Base-by-base conservation (phyloP, 2,797 vertebrate species). In the Notoglanidium macrostoma region DNA sequence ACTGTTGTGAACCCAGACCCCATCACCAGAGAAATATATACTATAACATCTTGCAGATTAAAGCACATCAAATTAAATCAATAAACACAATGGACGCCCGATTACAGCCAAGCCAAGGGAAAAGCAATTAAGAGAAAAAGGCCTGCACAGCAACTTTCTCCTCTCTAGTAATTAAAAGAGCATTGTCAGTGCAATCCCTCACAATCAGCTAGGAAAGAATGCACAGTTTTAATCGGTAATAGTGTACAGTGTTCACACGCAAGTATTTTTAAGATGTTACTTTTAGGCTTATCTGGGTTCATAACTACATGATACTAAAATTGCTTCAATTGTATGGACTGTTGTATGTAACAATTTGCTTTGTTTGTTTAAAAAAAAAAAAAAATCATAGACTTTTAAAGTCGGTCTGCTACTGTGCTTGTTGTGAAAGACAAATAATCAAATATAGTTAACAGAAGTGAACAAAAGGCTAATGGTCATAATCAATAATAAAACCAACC, bases 91-190 rank as follows among this genome's bases (percentile, higher is more conserved):
- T 93, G 90, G 93, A 93, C 91, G 94, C 92, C 94, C 95, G 96
- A 96, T 96, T 96, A 96, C 94, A 95, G 95, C 91, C 93, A 92
- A 94, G 91, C 94, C 87, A 93, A 94, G 94, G 93, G 95, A 95
- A 96, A 96, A 96, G 95, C 96, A 96, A 96, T 96, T 96, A 96
- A 93, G 94, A 93, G 21, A 94, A 95, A 95, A 96, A 96, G 94
- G 94, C 94, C 94, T 95, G 94, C 95, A 94, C 94, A 95, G 95
- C 94, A 94, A 95, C 95, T 96, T 96, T 95, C 95, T 94, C 95
- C 94, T 96, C 92, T 94, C 93, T 95, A 95, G 95, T 96, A 96
- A 96, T 96, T 96, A 96, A 96, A 95, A 94, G 92, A 94, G 95
- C 93, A 94, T 95, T 94, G 94, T 95, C 94, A 95, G 85, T 95